phyloP scores from a whole-genome alignment of 2,888 invertebrate genomes.

The Dolomedes plantarius region DNA sequence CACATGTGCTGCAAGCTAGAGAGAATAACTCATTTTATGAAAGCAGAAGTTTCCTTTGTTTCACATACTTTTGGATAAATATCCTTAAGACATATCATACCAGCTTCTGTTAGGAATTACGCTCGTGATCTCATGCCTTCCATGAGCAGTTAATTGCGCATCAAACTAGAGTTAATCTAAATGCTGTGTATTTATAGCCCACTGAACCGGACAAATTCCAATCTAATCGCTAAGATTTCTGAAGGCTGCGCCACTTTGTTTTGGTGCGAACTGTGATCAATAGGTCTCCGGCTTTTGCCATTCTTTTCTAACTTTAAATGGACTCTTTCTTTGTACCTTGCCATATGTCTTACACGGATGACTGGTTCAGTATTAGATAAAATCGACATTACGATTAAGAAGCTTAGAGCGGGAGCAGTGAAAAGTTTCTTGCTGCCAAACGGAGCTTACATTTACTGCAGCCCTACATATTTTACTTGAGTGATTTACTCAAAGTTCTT shows the following conservation, averaged over 20 bases:
- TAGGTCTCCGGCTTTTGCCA: not conserved
- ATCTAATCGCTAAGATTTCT: not conserved
- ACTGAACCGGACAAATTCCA: not conserved
- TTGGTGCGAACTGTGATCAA: not conserved
- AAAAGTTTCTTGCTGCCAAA: too few species aligned
- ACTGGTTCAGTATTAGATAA: not conserved
- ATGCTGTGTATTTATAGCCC: not conserved
- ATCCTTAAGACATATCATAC: too few species aligned
- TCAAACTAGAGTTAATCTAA: not conserved
- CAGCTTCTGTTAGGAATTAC: too few species aligned
- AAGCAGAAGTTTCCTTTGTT: too few species aligned
- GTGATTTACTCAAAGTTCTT: too few species aligned
- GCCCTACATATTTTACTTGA: too few species aligned
- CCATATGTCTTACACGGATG: conserved; percentile 1
- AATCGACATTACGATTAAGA: not conserved
- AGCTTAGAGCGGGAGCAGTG: not conserved
- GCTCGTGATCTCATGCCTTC: too few species aligned
- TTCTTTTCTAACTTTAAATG: not conserved
- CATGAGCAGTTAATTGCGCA: not conserved
- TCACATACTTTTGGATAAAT: too few species aligned
- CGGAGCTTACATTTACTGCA: too few species aligned
- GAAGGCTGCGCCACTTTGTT: not conserved
- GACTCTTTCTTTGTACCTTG: not conserved
- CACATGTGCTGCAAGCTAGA: too few species aligned
- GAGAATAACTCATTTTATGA: too few species aligned